Evolutionary conservation across 2,888 invertebrate genomes (phyloP), one percentile per base, ranked within the genome.

Genomic region (Pyrrhosoma nymphula): DNA sequence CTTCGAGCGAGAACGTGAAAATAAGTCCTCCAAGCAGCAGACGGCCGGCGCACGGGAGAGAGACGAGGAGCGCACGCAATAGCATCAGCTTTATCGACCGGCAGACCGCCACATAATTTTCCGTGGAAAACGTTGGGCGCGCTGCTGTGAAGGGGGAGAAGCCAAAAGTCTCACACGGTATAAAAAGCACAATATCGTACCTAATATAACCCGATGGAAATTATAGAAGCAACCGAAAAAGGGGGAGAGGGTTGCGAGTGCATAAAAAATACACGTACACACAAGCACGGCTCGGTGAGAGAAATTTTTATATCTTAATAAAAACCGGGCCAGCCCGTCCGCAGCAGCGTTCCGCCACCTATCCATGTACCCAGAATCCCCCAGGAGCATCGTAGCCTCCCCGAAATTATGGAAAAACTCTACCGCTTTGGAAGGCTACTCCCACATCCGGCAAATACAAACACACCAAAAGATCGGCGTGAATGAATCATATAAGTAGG

Each of bases 51-150:
- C 8, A 47, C 2, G 47, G 47, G 47, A 47, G 39, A 91, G 82
- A 47, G 69, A 39, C 69, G 69, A 39, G 75, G 18, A 69, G 93
- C 93, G 93, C 93, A 93, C 93, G 93, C 93, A 93, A 69, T 69
- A 63, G 69, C 47, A 47, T 47, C 69, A 69, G 93, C 69, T 91
- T 91, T 93, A 93, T 93, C 93, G 93, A 93, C 69, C 93, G 93
- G 47, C 93, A 82, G 35, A 26, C 93, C 93, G 93, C 69, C 93
- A 82, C 82, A 82, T 82, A 69, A 93, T 93, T 69, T 93, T 93
- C 93, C 93, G 69, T 63, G 91, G 63, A 63, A 91, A 63, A 30
- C 91, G 39, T 39, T 75, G 63, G 82, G 82, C 82, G 82, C 82
- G 30, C 82, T 82, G 82, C 82, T 82, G 82, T 26, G 82, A 35